Conservation (phyloP, 1,140 invertebrate species). For the Tetramorium parvispinum region DNA sequence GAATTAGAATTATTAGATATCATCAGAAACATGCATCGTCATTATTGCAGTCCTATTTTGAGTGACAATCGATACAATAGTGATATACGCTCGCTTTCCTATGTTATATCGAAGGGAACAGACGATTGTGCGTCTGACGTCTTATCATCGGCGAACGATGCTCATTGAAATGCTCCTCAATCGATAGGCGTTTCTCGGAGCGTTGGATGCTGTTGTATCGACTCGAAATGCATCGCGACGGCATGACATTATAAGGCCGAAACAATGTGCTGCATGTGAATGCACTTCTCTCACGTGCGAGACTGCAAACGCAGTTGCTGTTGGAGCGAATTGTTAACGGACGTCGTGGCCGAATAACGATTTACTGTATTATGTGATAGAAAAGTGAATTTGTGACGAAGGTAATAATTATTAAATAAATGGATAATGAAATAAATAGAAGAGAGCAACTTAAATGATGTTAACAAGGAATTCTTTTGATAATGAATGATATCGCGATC, state of each 20-base stretch:
- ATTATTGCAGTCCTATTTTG: slow-evolving; percentile 40
- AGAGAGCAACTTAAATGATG: background rate
- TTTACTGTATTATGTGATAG: background rate
- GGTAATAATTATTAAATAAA: background rate
- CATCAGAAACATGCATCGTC: background rate
- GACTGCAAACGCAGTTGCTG: slow-evolving; percentile 14
- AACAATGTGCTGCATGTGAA: slow-evolving; percentile 34
- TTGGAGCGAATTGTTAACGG: slow-evolving; percentile 26
- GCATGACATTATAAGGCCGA: slow-evolving; percentile 25
- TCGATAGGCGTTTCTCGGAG: slow-evolving; percentile 56
- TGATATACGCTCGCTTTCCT: background rate
- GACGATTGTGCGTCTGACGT: slow-evolving; percentile 50
- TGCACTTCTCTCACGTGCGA: slow-evolving; percentile 9
- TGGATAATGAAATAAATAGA: background rate
- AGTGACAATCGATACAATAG: slow-evolving; percentile 42
- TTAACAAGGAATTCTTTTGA: background rate
- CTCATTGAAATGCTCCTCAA: slow-evolving; percentile 60
- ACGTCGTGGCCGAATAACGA: background rate
- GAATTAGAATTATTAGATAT: slow-evolving; percentile 3
- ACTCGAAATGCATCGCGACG: background rate
- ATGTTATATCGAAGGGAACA: background rate
- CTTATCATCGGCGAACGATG: slow-evolving; percentile 38
- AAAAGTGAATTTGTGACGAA: background rate
- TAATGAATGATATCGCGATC: background rate
- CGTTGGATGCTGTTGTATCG: slow-evolving; percentile 23